Base-by-base conservation (phyloP, 2,797 vertebrate species). In the Paedocypris micromegethes region DNA sequence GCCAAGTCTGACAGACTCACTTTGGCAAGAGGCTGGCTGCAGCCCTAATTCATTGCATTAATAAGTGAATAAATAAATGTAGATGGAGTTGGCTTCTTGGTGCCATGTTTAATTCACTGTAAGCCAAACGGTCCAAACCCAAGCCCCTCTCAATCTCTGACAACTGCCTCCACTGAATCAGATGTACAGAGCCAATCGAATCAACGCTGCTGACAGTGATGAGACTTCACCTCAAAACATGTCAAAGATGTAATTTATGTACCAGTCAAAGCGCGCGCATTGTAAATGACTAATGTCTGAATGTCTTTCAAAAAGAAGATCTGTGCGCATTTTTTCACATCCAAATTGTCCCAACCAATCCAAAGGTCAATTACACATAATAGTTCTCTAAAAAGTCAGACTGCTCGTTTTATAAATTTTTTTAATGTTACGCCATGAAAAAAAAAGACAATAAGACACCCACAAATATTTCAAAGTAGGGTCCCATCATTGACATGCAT, bases 51-150 rank as follows among this genome's bases (percentile, higher is more conserved):
- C 84, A 78, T 80, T 46, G 79, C 79, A 81, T 78, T 81, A 87
- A 84, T 77, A 82, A 85, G 67, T 79, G 73, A 82, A 87, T 83
- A 80, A 81, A 85, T 84, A 82, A 82, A 85, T 83, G 79, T 81
- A 84, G 77, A 88, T 83, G 78, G 78, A 81, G 72, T 79, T 75
- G 71, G 70, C 73, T 78, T 73, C 60, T 56, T 71, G 70, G 73
- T 69, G 64, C 69, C 70, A 58, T 70, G 77, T 76, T 75, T 80
- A 79, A 61, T 79, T 74, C 76, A 74, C 58, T 78, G 71, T 67
- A 66, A 39, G 45, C 39, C 56, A 55, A 44, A 45, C 6, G 42
- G 71, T 70, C 63, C 63, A 67, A 47, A 53, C 49, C 40, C 51
- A 2, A 1, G 54, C 59, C 38, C 58, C 51, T 37, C 47, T 40